Evolutionary conservation across 2,888 invertebrate species (phyloP).

Genomic region (Spatulosminthurus flaviceps): DNA sequence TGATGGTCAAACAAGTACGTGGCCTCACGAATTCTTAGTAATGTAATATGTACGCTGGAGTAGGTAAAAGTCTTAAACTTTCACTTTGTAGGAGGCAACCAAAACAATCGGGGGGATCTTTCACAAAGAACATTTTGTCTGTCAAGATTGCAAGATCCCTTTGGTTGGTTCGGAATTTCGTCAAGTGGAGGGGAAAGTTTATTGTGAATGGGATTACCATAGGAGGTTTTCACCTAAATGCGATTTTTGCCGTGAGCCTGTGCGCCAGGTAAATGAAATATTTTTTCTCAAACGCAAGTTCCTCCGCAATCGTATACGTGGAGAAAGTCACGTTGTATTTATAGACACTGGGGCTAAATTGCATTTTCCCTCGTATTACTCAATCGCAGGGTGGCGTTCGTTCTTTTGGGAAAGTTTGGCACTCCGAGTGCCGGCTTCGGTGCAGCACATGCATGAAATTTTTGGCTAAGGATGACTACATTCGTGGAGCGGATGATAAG

Average conservation of each 20-base stretch:
- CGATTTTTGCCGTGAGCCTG: slow-evolving; percentile 40
- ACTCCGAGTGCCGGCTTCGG: slow-evolving; percentile 40
- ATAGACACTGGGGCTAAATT: no score
- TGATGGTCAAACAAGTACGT: no score
- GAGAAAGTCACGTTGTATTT: no score
- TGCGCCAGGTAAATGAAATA: slow-evolving; percentile 28
- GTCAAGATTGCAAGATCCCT: slow-evolving; percentile 39
- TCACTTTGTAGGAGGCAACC: slow-evolving; percentile 39
- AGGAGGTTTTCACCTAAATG: slow-evolving; percentile 38
- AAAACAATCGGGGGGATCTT: slow-evolving; percentile 47
- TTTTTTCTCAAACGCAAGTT: background rate
- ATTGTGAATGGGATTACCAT: slow-evolving; percentile 45
- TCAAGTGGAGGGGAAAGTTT: slow-evolving; percentile 44
- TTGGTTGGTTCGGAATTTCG: slow-evolving; percentile 35
- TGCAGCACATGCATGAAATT: slow-evolving; percentile 42
- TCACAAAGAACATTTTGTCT: slow-evolving; percentile 46
- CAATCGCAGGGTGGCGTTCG: slow-evolving; percentile 39
- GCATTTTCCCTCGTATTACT: no score
- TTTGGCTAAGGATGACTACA: slow-evolving; percentile 43
- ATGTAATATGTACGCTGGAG: no score
- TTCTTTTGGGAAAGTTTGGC: slow-evolving; percentile 44
- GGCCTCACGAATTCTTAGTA: no score
- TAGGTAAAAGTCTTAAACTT: no score
- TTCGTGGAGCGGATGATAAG: slow-evolving; percentile 43
- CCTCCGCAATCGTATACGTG: background rate